Evolutionary conservation across 2,888 invertebrate species (phyloP).

Genomic region (Adela reaumurella): DNA sequence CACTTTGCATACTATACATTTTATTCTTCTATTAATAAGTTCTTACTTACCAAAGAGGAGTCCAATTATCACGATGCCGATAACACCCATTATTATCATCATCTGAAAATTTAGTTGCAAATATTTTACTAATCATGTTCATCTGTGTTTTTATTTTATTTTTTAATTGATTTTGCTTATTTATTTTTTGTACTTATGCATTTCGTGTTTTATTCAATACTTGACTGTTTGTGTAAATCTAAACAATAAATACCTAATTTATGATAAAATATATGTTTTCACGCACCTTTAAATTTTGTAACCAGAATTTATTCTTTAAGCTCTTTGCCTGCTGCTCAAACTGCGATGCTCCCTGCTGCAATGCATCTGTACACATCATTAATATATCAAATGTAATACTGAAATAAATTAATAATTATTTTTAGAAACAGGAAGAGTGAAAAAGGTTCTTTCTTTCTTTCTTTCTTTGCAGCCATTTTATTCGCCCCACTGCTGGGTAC

Average conservation of each 20-base stretch:
- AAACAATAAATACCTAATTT: no score
- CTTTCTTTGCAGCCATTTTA: no score
- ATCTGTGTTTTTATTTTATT: no score
- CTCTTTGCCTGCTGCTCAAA: conserved; percentile 97
- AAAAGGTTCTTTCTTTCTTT: no score
- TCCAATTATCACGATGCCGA: conserved; percentile 76
- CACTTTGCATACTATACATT: neutral
- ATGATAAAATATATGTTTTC: no score
- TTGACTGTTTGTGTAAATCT: conserved; percentile 1
- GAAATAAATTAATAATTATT: no score
- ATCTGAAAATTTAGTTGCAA: conserved; percentile 54
- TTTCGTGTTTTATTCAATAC: neutral
- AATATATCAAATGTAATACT: conserved; percentile 1
- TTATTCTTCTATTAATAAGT: no score
- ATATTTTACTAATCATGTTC: no score
- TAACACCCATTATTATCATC: conserved; percentile 89
- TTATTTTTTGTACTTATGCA: no score
- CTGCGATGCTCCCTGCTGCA: conserved; percentile 92
- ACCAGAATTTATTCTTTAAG: conserved; percentile 95
- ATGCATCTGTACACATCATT: conserved; percentile 63
- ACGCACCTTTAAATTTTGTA: conserved; percentile 94
- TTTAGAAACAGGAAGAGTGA: no score
- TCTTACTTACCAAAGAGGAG: conserved; percentile 85
- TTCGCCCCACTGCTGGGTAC: no score
- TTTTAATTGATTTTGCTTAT: no score